These are phyloP conservation scores for Helobdella robusta DNA, from an alignment of 2,888 invertebrate genomes.

Conservation along the genomic window DNA sequence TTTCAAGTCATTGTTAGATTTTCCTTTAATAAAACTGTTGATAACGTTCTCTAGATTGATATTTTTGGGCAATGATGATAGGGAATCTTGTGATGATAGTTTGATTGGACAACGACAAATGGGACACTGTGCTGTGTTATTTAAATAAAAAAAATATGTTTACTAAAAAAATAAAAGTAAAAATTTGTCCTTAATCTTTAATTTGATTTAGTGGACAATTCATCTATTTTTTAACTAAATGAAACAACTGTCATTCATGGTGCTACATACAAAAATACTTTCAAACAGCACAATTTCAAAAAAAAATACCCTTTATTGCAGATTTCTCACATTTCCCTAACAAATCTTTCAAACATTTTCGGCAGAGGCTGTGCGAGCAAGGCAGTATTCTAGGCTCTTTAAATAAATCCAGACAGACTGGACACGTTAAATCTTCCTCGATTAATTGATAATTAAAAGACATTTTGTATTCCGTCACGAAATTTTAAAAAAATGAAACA, in stretches of 20 bases:
- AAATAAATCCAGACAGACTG: conserved; percentile 45
- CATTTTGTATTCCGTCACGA: too few species aligned
- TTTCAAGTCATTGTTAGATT: conserved; percentile 39
- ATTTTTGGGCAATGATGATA: conserved; percentile 41
- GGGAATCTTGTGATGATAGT: conserved; percentile 36
- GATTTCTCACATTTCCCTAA: conserved; percentile 36
- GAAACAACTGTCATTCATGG: too few species aligned
- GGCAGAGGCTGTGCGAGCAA: conserved; percentile 46
- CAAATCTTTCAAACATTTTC: conserved; percentile 44
- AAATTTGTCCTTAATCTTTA: too few species aligned
- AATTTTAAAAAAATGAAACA: too few species aligned
- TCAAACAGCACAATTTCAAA: too few species aligned
- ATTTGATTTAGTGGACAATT: too few species aligned
- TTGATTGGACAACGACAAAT: conserved; percentile 40
- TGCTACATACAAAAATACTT: too few species aligned
- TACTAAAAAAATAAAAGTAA: too few species aligned
- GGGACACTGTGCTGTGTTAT: conserved; percentile 38
- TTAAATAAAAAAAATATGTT: neutral
- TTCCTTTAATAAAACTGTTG: conserved; percentile 43
- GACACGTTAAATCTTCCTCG: conserved; percentile 47
- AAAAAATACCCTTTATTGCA: too few species aligned
- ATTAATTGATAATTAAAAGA: conserved; percentile 35
- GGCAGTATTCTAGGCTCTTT: conserved; percentile 45
- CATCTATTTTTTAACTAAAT: too few species aligned
- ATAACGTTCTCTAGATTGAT: conserved; percentile 45